Evolutionary conservation across 2,888 invertebrate species (phyloP).

Genomic region (Sturmia bella): DNA sequence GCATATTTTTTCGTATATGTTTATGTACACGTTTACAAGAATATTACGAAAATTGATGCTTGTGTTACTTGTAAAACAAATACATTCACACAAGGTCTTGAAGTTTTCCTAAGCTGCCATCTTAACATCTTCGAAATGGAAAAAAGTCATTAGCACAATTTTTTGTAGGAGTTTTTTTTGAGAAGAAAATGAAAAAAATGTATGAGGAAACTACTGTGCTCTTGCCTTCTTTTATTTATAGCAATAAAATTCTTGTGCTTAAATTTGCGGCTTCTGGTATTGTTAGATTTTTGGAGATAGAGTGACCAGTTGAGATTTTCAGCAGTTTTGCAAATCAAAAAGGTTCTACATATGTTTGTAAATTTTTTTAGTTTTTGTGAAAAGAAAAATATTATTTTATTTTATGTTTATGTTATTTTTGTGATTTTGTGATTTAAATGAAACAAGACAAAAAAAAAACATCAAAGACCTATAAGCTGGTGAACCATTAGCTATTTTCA

Average conservation of each 20-base stretch:
- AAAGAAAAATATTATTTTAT: too few relatives aligned
- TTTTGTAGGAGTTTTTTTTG: too few relatives aligned
- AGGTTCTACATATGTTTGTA: too few relatives aligned
- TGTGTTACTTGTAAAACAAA: slow-evolving; percentile 14
- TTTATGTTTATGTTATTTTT: too few relatives aligned
- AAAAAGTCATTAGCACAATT: slow-evolving; percentile 57
- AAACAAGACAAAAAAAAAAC: too few relatives aligned
- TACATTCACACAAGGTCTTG: slow-evolving; percentile 13
- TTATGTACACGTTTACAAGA: not conserved
- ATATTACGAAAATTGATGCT: not conserved
- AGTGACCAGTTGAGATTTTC: slow-evolving; percentile 18
- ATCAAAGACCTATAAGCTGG: too few relatives aligned
- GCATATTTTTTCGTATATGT: not conserved
- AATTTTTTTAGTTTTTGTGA: too few relatives aligned
- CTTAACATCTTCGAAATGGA: slow-evolving; percentile 28
- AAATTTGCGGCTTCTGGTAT: slow-evolving; percentile 22
- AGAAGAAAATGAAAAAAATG: slow-evolving; percentile 2
- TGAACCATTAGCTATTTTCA: too few relatives aligned
- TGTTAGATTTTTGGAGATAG: not conserved
- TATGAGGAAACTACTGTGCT: not conserved
- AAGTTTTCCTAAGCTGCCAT: slow-evolving; percentile 20
- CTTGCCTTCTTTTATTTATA: not conserved
- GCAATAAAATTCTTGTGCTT: slow-evolving; percentile 10
- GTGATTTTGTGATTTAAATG: too few relatives aligned
- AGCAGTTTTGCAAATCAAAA: too few relatives aligned